phyloP scores from a whole-genome alignment of 2,113 vertebrate genomes.

The Charadrius vociferus region DNA sequence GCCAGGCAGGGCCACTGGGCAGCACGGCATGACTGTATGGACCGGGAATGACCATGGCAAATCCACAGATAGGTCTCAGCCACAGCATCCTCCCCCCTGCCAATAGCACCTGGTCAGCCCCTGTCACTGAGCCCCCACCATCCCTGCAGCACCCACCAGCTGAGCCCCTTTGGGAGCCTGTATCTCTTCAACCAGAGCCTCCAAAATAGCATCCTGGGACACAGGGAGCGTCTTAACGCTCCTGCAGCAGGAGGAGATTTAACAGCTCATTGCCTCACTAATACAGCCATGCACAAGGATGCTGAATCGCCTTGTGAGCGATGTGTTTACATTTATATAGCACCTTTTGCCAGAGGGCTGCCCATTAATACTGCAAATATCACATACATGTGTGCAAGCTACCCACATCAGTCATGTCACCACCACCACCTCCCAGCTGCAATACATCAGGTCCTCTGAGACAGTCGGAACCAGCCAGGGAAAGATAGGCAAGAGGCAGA shows the following conservation, averaged over 20 bases:
- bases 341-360: neutral
- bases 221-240: neutral
- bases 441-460: rapidly evolving
- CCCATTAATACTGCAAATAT: neutral
- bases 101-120: neutral
- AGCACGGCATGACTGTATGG: rapidly evolving
- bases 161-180: neutral
- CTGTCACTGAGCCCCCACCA: rapidly evolving
- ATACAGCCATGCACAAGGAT: neutral
- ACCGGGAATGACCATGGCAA: neutral
- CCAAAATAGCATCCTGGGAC: neutral
- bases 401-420: neutral
- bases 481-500: neutral
- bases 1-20: neutral
- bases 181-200: neutral
- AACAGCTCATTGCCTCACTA: neutral
- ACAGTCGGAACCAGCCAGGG: neutral
- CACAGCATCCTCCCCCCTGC: rapidly evolving
- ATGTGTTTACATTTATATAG: neutral
- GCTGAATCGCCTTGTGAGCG: rapidly evolving
- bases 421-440: rapidly evolving
- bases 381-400: neutral
- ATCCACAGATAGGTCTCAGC: neutral
- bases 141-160: neutral
- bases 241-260: neutral